Evolutionary conservation across 2,113 vertebrate species (phyloP).

Genomic region (rat (Rattus norvegicus)): DNA sequence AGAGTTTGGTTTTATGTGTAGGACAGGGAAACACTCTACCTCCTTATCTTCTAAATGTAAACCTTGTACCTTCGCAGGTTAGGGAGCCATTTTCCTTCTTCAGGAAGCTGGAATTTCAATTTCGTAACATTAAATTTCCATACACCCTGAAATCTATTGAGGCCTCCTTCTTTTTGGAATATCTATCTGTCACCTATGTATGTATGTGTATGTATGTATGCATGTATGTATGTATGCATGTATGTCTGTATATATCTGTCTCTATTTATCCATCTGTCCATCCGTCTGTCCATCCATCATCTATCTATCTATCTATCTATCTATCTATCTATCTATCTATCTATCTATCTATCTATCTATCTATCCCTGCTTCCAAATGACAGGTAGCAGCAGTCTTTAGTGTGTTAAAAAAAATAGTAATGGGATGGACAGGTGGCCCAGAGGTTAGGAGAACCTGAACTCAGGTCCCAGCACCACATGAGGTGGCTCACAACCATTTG

Average conservation of each 20-base stretch:
- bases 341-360: neutral
- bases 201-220: neutral
- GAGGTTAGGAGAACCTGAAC: neutral
- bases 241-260: too few relatives aligned
- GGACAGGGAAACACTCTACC: neutral
- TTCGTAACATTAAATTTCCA: neutral
- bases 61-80: neutral
- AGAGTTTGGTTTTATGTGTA: neutral
- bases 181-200: neutral
- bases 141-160: neutral
- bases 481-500: neutral
- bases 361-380: neutral
- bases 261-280: too few relatives aligned
- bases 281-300: too few relatives aligned
- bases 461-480: neutral
- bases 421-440: neutral
- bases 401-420: constrained; percentile 10
- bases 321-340: too few relatives aligned
- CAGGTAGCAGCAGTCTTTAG: neutral
- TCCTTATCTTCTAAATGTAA: neutral
- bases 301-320: too few relatives aligned
- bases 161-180: neutral
- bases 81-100: neutral
- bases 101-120: neutral
- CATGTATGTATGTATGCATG: too few relatives aligned